Base-by-base conservation (phyloP, 2,113 vertebrate genomes). In the Orientallactaga bullata region DNA sequence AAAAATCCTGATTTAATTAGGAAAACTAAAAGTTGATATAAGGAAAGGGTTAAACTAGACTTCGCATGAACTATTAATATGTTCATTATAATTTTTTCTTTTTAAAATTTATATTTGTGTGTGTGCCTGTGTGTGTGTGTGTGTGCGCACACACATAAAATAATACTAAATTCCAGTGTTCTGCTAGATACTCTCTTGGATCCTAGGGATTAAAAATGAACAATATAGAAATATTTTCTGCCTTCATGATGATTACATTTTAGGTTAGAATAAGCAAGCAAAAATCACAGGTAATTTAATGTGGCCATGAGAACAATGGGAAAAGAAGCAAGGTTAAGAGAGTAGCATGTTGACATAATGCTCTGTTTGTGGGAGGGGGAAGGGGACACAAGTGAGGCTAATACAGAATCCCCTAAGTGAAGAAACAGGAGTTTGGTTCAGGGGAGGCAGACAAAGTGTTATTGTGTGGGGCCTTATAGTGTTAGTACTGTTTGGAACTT, bases 1-100 rank as follows among this genome's bases (percentile, higher is more conserved):
- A 90, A 71, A 93, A 93, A 65, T 58, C 17, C 32, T 94, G 76
- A 79, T 51, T 42, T 82, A 77, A 86, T 83, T 83, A 78, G 20
- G 37, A 93, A 91, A 88, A 60, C 78, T 37, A 65, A 83, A 88
- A 77, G 35, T 55, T 61, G 24, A 28, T 32, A 37, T 15, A 82
- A 55, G 32, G 37, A 85, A 91, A 89, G 18, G 13, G 28, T 79
- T 51, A 88, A 94, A 74, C 61, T 39, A 91, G 72, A 28, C 66
- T 85, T 80, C 12, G 23, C 39, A 24, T 88, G 20, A 94, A 55
- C 35, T 77, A 74, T 73, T 88, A 68, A 12, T 85, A 60, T 95
- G 21, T 39, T 82, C 4, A 3, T 47, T 72, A 13, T 51, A 81
- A 73, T 78, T 89, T 84, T 66, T 21, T 18, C 72, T 69, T 51